These are phyloP conservation scores for Pomacea maculata DNA, from an alignment of 1,140 invertebrate species.

Conservation along the genomic window DNA sequence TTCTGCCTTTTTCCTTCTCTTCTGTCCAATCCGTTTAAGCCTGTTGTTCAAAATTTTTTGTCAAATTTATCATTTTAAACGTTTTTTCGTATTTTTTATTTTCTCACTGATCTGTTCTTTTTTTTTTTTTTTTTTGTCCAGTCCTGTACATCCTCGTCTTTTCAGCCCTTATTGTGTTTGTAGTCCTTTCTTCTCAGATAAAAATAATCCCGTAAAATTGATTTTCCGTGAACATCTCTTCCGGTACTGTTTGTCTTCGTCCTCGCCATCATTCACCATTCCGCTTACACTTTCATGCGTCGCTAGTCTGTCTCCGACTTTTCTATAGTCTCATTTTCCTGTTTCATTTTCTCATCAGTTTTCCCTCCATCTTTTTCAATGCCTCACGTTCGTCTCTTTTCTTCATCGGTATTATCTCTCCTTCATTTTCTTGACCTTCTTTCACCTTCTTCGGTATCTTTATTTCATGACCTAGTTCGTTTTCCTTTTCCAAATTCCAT, in stretches of 20 bases:
- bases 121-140: background rate
- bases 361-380: background rate
- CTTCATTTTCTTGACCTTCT: background rate
- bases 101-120: background rate
- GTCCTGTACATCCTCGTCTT: background rate
- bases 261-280: background rate
- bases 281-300: slow-evolving; percentile 1
- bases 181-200: background rate
- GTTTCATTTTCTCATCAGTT: background rate
- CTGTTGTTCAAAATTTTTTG: no score
- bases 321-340: background rate
- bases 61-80: no score
- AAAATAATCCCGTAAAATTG: background rate
- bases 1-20: background rate
- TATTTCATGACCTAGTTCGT: background rate
- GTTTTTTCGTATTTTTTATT: background rate
- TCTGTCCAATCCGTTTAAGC: no score
- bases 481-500: background rate
- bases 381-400: background rate
- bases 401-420: background rate
- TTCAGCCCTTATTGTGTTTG: background rate
- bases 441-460: background rate
- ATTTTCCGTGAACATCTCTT: background rate
- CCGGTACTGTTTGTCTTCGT: background rate
- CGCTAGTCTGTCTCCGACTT: background rate